Percentiles rank a stretch among this genome's conserved stretches.
phyloP scores from a whole-genome alignment of 1,140 invertebrate species.

The Lamellibrachia luymesi region DNA sequence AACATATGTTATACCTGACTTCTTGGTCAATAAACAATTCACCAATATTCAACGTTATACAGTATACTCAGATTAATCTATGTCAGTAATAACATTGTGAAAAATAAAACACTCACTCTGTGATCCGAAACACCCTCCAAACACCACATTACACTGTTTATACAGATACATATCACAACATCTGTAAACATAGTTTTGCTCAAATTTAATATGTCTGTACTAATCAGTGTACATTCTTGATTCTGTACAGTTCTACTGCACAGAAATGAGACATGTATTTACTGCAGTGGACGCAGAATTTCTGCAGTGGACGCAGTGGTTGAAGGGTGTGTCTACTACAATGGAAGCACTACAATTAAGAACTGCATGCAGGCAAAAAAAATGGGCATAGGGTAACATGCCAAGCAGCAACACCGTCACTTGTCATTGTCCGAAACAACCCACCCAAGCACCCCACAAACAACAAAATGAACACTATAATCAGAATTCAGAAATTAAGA shows the following conservation, averaged over 20 bases:
- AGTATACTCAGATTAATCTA: not conserved
- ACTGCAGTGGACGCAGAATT: not conserved
- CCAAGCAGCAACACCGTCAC: not conserved
- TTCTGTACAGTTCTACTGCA: not conserved
- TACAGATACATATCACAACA: not conserved
- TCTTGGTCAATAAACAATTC: not conserved
- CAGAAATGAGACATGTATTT: not conserved
- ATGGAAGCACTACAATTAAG: not conserved
- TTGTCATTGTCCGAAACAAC: not conserved
- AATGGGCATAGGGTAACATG: not conserved
- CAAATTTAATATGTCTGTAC: not conserved
- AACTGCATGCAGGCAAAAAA: not conserved
- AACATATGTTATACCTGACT: not conserved
- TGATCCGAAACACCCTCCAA: not conserved
- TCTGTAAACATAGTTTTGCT: not conserved
- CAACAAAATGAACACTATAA: not conserved
- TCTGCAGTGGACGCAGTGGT: not conserved
- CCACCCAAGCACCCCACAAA: not conserved
- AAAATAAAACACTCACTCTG: not conserved
- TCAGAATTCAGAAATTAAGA: not conserved
- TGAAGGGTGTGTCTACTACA: not conserved
- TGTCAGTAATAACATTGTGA: not conserved
- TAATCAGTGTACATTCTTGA: not conserved
- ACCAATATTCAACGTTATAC: not conserved
- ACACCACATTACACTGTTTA: not conserved